Percentiles rank a stretch among this genome's conserved stretches.
Evolutionary conservation across 2,888 invertebrate genomes (phyloP).

Genomic region (Luffia ferchaultella): DNA sequence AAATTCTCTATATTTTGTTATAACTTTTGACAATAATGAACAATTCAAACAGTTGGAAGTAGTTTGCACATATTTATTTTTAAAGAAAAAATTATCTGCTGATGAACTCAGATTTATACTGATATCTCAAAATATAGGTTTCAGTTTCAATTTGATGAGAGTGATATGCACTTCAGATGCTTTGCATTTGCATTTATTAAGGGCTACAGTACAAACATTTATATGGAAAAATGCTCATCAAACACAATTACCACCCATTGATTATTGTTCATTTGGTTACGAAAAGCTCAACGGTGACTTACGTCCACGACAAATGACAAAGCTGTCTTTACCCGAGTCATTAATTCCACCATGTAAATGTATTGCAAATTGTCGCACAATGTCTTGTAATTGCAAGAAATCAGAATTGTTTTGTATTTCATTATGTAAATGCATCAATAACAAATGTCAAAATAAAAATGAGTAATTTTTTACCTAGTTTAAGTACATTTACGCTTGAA

Average conservation of each 20-base stretch:
- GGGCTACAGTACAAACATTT: background rate
- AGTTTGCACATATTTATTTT: conserved; percentile 15
- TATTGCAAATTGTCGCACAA: too few species aligned
- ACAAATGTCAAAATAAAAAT: background rate
- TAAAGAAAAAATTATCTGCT: conserved; percentile 12
- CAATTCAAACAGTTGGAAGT: conserved; percentile 15
- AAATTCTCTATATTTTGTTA: background rate
- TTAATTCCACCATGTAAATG: conserved; percentile 8
- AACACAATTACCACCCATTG: conserved; percentile 13
- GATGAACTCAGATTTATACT: conserved; percentile 8
- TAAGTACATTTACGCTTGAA: background rate
- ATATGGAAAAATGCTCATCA: too few species aligned
- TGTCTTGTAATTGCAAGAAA: too few species aligned
- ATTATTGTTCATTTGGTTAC: conserved; percentile 10
- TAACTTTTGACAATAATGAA: conserved; percentile 8
- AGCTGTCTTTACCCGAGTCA: conserved; percentile 8
- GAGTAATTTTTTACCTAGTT: background rate
- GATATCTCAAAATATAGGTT: conserved; percentile 14
- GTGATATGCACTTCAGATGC: conserved; percentile 18
- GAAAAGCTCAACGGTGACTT: conserved; percentile 6
- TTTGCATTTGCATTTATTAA: conserved; percentile 7
- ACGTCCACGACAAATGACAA: conserved; percentile 9
- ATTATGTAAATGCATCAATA: background rate
- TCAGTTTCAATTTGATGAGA: conserved; percentile 11
- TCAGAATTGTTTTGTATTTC: conserved; percentile 4